Evolutionary conservation across 2,888 invertebrate genomes (phyloP), one percentile per base, ranked within the genome.

Genomic region (Gortyna flavago): DNA sequence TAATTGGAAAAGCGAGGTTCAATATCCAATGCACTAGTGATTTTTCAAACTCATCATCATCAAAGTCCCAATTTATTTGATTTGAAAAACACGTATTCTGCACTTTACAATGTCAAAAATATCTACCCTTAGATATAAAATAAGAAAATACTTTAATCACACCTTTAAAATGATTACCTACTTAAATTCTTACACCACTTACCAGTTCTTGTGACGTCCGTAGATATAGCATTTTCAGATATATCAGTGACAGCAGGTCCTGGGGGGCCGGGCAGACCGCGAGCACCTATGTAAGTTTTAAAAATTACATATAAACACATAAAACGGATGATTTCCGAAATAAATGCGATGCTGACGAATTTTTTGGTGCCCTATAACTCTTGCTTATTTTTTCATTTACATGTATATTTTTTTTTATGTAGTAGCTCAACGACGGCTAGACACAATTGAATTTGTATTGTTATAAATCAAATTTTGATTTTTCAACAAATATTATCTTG

Each of bases 261-360:
- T 2, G 96, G 96, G 1, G 91, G 94, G 0, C 96, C 96, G 0
- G 95, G 96, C 3, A 93, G 89, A 65, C 96, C 96, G 64, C 94
- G 91, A 54, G 89, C 90, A 87, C 96, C 96, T 96, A 72, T 41
- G 59, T 67, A 61, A 8, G 57, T n/a, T 76, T 83, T 71, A 57
- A 82, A 85, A 71, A 75, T 75, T 65, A 57, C 21, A 65, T 62
- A n/a, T n/a, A n/a, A n/a, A n/a, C n/a, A n/a, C n/a, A n/a, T n/a
- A n/a, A n/a, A n/a, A n/a, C n/a, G n/a, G n/a, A n/a, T n/a, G n/a
- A n/a, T n/a, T n/a, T n/a, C n/a, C n/a, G n/a, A n/a, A n/a, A n/a
- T n/a, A n/a, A n/a, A n/a, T n/a, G n/a, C n/a, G n/a, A n/a, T n/a
- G n/a, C n/a, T n/a, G n/a, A n/a, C n/a, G n/a, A n/a, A n/a, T n/a